Evolutionary conservation across 2,113 vertebrate species (phyloP).

Genomic region (Calidris pygmaea): DNA sequence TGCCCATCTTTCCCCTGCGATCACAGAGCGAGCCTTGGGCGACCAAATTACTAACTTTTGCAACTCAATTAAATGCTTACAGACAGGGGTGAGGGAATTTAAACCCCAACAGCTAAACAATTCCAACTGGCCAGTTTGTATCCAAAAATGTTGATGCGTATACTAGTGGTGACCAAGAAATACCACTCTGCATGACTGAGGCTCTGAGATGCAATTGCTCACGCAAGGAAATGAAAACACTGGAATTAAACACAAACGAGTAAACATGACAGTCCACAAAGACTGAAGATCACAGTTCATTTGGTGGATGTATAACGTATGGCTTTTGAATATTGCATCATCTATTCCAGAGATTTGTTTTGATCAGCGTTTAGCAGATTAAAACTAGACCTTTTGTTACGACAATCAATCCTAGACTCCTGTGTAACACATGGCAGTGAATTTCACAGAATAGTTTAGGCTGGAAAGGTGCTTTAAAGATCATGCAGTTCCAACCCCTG

Average conservation of each 20-base stretch:
- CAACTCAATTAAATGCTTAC: not conserved
- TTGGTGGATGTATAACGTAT: not conserved
- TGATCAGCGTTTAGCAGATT: not conserved
- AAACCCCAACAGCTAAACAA: not conserved
- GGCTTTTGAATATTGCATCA: not conserved
- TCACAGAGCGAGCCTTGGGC: not conserved
- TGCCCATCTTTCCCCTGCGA: rapidly evolving
- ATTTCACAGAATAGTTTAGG: not conserved
- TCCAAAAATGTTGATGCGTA: not conserved
- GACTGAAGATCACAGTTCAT: not conserved
- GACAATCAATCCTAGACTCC: not conserved
- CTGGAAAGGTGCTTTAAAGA: not conserved
- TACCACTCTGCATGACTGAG: not conserved
- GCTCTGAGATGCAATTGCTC: not conserved
- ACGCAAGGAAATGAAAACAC: not conserved
- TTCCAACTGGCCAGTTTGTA: rapidly evolving
- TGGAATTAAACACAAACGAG: not conserved
- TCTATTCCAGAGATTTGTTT: not conserved
- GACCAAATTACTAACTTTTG: not conserved
- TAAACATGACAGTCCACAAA: not conserved
- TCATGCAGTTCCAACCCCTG: not conserved
- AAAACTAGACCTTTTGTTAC: not conserved
- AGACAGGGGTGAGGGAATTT: not conserved
- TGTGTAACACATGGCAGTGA: rapidly evolving
- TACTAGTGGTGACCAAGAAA: not conserved